A percentile compares a stretch with the other conserved stretches of the same genome.
Evolutionary conservation across 1,140 invertebrate genomes (phyloP).

Genomic region (Parapsyche elsis): DNA sequence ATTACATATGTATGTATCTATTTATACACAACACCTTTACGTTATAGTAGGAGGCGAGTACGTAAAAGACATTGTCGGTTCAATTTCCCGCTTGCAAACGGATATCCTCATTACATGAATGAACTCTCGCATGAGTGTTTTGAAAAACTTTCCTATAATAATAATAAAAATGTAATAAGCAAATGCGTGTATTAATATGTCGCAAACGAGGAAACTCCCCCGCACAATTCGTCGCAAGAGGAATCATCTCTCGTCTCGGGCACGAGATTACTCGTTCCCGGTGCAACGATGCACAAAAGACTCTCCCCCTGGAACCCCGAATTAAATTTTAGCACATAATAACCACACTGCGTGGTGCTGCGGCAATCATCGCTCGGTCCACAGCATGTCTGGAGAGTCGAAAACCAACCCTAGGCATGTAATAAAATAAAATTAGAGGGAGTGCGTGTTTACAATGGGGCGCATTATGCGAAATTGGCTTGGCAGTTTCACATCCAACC

Average conservation of each 20-base stretch:
- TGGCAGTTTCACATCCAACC: constrained; percentile 23
- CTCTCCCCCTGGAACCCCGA: constrained; percentile 23
- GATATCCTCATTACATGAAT: background rate
- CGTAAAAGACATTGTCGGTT: too few species aligned
- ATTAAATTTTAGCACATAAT: constrained; percentile 56
- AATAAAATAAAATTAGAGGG: constrained; percentile 52
- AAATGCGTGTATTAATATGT: background rate
- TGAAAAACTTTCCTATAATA: background rate
- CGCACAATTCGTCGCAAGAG: background rate
- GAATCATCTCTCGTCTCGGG: background rate
- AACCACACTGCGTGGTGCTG: constrained; percentile 21
- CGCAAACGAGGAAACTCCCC: constrained; percentile 2
- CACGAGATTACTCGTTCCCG: constrained; percentile 26
- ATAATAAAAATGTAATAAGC: background rate
- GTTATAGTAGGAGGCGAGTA: too few species aligned
- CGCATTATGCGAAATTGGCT: constrained; percentile 54
- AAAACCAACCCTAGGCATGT: background rate
- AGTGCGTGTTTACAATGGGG: constrained; percentile 53
- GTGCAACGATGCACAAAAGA: constrained; percentile 34
- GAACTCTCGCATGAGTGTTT: background rate
- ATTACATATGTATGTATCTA: too few species aligned
- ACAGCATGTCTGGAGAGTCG: background rate
- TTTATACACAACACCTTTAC: too few species aligned
- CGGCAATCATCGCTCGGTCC: constrained; percentile 15
- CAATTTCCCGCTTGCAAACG: background rate